A percentile compares a stretch with the other conserved stretches of the same genome.
phyloP scores from a whole-genome alignment of 2,888 invertebrate genomes.

The Drosophila seclusa region DNA sequence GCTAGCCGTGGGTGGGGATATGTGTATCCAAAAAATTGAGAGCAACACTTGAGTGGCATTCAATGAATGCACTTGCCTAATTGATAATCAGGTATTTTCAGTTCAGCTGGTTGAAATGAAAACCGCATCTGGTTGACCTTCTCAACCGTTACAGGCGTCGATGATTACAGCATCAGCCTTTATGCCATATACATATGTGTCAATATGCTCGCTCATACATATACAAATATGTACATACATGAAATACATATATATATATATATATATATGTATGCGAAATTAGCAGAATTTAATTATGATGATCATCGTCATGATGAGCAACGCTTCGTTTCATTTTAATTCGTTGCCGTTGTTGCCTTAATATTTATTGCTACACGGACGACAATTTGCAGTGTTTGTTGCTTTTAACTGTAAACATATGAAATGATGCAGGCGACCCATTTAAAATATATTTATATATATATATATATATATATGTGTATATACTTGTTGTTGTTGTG shows the following conservation, averaged over 20 bases:
- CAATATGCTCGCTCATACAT: constrained; percentile 32
- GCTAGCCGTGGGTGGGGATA: constrained; percentile 1
- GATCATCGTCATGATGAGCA: constrained; percentile 41
- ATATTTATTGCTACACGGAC: constrained; percentile 59
- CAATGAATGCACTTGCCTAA: constrained; percentile 57
- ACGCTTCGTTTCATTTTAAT: constrained; percentile 55
- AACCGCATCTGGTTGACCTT: constrained; percentile 76
- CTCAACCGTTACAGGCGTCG: constrained; percentile 68
- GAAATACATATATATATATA: constrained; percentile 2
- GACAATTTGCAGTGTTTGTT: constrained; percentile 49
- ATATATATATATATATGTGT: background rate
- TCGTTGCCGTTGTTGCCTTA: constrained; percentile 50
- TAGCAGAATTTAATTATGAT: constrained; percentile 49
- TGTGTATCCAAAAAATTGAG: constrained; percentile 9
- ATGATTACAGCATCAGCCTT: constrained; percentile 69
- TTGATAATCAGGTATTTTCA: constrained; percentile 53
- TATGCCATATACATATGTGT: constrained; percentile 48
- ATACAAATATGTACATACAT: constrained; percentile 4
- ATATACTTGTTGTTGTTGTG: constrained; percentile 21
- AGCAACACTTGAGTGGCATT: constrained; percentile 35
- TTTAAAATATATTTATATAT: constrained; percentile 9
- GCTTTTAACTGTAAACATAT: constrained; percentile 70
- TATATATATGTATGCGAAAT: constrained; percentile 31
- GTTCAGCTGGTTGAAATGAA: background rate
- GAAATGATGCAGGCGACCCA: constrained; percentile 55